Evolutionary conservation across 2,888 invertebrate genomes (phyloP), one percentile per base, ranked within the genome.

Genomic region (Parasteatoda lunata): DNA sequence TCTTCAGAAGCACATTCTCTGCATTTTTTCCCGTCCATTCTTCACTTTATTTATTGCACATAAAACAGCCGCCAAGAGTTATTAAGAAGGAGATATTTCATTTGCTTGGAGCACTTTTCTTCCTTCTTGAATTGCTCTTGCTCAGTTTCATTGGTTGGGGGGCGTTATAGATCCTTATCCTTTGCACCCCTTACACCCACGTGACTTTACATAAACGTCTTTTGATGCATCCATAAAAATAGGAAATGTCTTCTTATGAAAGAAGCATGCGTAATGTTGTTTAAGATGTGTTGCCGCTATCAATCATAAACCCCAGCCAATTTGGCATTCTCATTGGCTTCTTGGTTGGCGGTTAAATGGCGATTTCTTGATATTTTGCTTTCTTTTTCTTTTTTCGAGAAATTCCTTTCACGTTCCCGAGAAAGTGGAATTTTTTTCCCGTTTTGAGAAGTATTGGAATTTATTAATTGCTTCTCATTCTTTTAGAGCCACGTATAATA

Each of bases 81-180:
- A 77, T 77, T 68, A 77, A 68, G 66, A 77, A 77, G 68, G 45
- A 51, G 66, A 68, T 77, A 77, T 77, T 77, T 64, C 75, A 65
- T 47, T 11, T n/a, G 59, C 59, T 59, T 13, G 11, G n/a, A 59
- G 59, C 59, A 59, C 59, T n/a, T 5, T n/a, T 59, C 9, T 59
- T 59, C n/a, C 9, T 59, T 59, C 59, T 59, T 7, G 59, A 13
- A 7, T 59, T 59, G 59, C 59, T 59, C n/a, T 7, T 13, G 59
- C 59, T 54, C 3, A n/a, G 59, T 9, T 9, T 59, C n/a, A n/a
- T 59, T 4, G 59, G 59, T 9, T 59, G 0, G 59, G n/a, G 59
- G 9, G 59, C 8, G 30, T 30, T 30, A 30, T 30, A 30, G 30
- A 30, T 30, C 30, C 30, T 30, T 30, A 30, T 30, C 59, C n/a